Evolutionary conservation across 2,888 invertebrate species (phyloP).

Genomic region (Meloe dianella): DNA sequence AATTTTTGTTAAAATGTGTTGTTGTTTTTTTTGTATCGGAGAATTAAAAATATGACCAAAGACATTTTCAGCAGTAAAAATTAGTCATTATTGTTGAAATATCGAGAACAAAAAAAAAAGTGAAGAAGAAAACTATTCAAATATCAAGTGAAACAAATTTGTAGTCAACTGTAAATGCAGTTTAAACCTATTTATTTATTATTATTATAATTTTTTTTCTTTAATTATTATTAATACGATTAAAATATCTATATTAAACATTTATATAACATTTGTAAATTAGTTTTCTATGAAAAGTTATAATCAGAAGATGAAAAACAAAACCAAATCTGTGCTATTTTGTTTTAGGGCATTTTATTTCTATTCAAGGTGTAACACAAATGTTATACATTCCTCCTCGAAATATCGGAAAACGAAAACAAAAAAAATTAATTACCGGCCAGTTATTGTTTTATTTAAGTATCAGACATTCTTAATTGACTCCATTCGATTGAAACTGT

Average conservation of each 20-base stretch:
- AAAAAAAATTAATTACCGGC: conserved; percentile 32
- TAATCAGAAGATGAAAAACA: neutral
- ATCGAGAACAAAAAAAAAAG: conserved; percentile 8
- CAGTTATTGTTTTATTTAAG: conserved; percentile 35
- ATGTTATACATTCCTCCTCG: conserved; percentile 39
- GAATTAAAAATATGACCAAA: conserved; percentile 33
- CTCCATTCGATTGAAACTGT: conserved; percentile 25
- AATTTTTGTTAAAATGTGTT: conserved; percentile 35
- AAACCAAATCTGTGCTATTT: conserved; percentile 4
- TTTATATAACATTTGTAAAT: conserved; percentile 11
- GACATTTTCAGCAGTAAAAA: conserved; percentile 42
- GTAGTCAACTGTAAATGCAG: conserved; percentile 47
- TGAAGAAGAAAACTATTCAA: conserved; percentile 17
- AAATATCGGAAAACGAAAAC: conserved; percentile 21
- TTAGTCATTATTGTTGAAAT: conserved; percentile 45
- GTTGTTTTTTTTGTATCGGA: conserved; percentile 30
- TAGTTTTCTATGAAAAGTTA: neutral
- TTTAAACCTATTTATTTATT: conserved; percentile 49
- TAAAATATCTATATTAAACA: conserved; percentile 4
- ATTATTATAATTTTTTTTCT: conserved; percentile 1
- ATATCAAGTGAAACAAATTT: conserved; percentile 21
- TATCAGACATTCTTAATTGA: conserved; percentile 36
- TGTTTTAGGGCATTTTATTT: conserved; percentile 16
- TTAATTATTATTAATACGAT: neutral
- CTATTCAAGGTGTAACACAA: conserved; percentile 13